Evolutionary conservation across 1,140 invertebrate genomes (phyloP), one percentile per base, ranked within the genome.

Genomic region (Ephestia elutella): DNA sequence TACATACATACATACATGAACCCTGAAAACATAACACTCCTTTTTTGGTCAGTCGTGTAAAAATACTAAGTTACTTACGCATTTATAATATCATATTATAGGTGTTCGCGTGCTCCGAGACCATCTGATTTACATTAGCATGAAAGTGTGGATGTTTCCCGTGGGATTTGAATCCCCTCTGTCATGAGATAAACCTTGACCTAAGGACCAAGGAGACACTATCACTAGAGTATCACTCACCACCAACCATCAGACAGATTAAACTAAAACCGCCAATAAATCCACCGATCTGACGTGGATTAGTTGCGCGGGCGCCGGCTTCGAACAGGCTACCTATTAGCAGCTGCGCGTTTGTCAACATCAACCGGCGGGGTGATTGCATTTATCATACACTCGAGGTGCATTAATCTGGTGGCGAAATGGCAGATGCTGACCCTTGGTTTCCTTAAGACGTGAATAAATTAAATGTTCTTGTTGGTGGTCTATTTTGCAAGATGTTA

Each of bases 301-400:
- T 44, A 15, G 38, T 44, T 44, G 38, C 38, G 38, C 38, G 15
- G 13, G 38, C 38, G 38, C 38, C 38, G 38, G n/a, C 7, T 44
- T 44, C 38, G 38, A 44, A 44, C 38, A 44, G 38, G 38, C 38
- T 44, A 44, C 38, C 38, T 44, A 44, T 44, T 44, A 44, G 38
- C n/a, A 44, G 38, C 15, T 13, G n/a, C 15, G n/a, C 15, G 38
- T 44, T 44, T 44, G 38, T 44, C 18, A 50, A 50, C 49, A 50
- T 50, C 20, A 50, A 20, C 19, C 50, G n/a, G 0, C 50, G 19
- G 19, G 19, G 20, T 53, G 49, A 25, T 53, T 53, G 10, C 20
- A 53, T 50, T 50, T 50, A 50, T 50, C 49, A 50, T 50, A 50
- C 49, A 50, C 49, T 20, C 49, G 49, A 13, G 11, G 10, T 50